phyloP scores from a whole-genome alignment of 2,888 invertebrate species.

The Phortica magna region DNA sequence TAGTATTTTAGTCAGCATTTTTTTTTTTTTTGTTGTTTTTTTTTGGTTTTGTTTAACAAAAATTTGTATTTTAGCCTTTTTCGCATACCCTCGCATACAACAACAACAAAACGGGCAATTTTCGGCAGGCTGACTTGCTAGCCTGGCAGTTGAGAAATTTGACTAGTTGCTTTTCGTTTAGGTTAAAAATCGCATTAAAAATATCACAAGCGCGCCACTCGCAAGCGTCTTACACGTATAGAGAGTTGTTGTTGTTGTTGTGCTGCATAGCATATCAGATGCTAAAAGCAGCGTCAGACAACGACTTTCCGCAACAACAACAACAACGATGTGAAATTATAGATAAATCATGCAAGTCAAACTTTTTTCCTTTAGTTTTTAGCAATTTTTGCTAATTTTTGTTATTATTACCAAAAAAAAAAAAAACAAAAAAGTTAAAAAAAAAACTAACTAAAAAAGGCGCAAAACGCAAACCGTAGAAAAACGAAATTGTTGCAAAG shows the following conservation, averaged over 20 bases:
- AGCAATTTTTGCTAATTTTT: constrained; percentile 73
- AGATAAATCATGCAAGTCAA: constrained; percentile 73
- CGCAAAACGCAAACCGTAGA: constrained; percentile 26
- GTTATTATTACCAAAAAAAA: constrained; percentile 63
- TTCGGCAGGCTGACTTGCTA: neutral
- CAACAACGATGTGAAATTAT: constrained; percentile 68
- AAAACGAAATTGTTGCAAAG: constrained; percentile 28
- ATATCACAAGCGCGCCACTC: constrained; percentile 55
- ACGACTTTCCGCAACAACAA: constrained; percentile 23
- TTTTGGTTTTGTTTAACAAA: constrained; percentile 8
- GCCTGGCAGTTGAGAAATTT: constrained; percentile 22
- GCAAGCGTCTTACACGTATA: constrained; percentile 5
- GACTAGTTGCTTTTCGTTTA: constrained; percentile 45
- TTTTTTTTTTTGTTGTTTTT: neutral
- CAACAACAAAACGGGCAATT: neutral
- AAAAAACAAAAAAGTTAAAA: constrained; percentile 42
- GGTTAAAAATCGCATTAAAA: constrained; percentile 67
- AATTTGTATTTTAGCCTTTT: neutral
- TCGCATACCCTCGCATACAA: neutral
- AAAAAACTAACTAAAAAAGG: constrained; percentile 34
- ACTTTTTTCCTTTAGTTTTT: constrained; percentile 49
- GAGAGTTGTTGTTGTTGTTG: constrained; percentile 52
- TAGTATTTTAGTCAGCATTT: neutral
- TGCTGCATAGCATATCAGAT: constrained; percentile 62
- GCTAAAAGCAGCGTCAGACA: constrained; percentile 57